Evolutionary conservation across 2,888 invertebrate genomes (phyloP).

Genomic region (Euproctis similis): DNA sequence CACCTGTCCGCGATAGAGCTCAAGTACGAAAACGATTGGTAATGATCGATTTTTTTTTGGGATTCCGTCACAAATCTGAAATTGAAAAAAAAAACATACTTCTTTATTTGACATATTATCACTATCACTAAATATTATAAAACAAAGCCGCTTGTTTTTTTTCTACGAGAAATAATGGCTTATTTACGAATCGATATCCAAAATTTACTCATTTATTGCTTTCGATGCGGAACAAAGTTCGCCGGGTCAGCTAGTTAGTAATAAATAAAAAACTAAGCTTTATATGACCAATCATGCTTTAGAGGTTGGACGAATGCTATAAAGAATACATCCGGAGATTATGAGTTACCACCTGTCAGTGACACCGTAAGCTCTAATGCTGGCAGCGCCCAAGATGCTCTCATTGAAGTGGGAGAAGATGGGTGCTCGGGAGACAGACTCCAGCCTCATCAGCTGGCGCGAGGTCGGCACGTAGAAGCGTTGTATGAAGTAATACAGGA

Average conservation of each 20-base stretch:
- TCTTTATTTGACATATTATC: no score
- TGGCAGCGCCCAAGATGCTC: conserved; percentile 89
- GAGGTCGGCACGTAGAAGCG: conserved; percentile 96
- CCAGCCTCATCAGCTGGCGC: conserved; percentile 93
- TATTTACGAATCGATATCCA: no score
- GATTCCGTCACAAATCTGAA: conserved; percentile 90
- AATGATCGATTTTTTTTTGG: conserved; percentile 91
- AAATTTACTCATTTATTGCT: no score
- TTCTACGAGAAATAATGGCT: no score
- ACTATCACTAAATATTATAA: no score
- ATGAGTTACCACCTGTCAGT: conserved; percentile 79
- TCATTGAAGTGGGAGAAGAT: conserved; percentile 98
- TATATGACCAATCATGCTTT: no score
- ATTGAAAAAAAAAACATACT: neutral
- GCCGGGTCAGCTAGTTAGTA: no score
- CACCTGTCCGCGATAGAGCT: conserved; percentile 95
- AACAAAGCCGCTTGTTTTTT: no score
- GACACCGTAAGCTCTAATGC: conserved; percentile 90
- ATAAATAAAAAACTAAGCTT: no score
- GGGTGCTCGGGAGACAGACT: conserved; percentile 95
- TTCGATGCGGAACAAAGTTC: no score
- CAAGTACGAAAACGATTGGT: conserved; percentile 94
- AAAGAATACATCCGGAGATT: neutral
- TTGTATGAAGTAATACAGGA: conserved; percentile 91
- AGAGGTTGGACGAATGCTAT: neutral